A percentile compares a stretch with the other conserved stretches of the same genome.
Evolutionary conservation across 2,888 invertebrate genomes (phyloP).

Genomic region (Drosophila formosana): DNA sequence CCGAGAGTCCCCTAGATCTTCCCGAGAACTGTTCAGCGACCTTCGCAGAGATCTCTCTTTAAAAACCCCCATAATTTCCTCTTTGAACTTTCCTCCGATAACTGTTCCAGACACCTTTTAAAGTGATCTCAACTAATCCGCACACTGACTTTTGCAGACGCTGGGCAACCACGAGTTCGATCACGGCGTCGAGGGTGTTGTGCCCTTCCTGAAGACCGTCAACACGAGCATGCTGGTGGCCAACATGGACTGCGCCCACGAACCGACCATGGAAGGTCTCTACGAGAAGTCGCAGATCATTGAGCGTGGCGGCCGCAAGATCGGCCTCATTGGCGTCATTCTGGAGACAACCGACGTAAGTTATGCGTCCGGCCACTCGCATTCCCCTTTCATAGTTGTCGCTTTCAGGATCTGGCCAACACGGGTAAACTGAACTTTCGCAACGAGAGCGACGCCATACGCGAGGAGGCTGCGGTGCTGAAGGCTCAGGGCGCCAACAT

Average conservation of each 20-base stretch:
- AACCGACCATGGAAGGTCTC: constrained; percentile 88
- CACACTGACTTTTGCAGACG: constrained; percentile 86
- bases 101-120: too few species aligned
- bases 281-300: constrained; percentile 89
- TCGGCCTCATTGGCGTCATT: constrained; percentile 93
- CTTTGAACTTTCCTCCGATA: too few species aligned
- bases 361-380: too few species aligned
- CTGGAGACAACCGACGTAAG: constrained; percentile 86
- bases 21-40: too few species aligned
- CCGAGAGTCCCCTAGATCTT: too few species aligned
- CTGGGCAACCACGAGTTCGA: constrained; percentile 96
- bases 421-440: constrained; percentile 89
- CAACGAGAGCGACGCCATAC: constrained; percentile 89
- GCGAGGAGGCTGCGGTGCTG: constrained; percentile 88
- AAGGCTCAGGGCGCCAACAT: constrained; percentile 89
- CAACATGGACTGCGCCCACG: constrained; percentile 90
- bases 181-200: constrained; percentile 89
- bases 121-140: too few species aligned
- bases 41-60: too few species aligned
- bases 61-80: too few species aligned
- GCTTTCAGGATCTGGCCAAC: constrained; percentile 87
- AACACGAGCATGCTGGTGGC: constrained; percentile 89
- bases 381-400: not conserved
- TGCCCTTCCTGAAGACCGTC: constrained; percentile 89
- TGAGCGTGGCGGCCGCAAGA: constrained; percentile 87